Evolutionary conservation across 2,888 invertebrate species (phyloP).

Genomic region (Molanna angustata): DNA sequence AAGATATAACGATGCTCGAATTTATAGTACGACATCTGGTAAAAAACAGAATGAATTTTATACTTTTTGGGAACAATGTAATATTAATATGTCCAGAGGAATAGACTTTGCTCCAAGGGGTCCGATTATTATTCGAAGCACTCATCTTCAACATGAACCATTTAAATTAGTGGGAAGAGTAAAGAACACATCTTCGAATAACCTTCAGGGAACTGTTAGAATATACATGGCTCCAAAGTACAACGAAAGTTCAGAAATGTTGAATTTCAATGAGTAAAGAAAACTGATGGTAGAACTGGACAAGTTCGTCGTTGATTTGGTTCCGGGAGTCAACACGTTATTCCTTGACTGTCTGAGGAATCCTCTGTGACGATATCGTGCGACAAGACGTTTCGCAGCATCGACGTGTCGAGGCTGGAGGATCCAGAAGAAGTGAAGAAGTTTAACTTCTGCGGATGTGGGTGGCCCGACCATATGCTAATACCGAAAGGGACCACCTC

Average conservation of each 20-base stretch:
- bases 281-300: conserved; percentile 40
- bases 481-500: conserved; percentile 39
- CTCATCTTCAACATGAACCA: conserved; percentile 39
- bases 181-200: conserved; percentile 17
- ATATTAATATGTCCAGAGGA: conserved; percentile 40
- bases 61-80: conserved; percentile 39
- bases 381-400: conserved; percentile 74
- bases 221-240: conserved; percentile 40
- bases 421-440: conserved; percentile 52
- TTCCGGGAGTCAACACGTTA: conserved; percentile 63
- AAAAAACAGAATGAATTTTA: conserved; percentile 20
- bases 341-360: conserved; percentile 63
- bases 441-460: conserved; percentile 42
- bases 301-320: conserved; percentile 41
- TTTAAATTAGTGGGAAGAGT: conserved; percentile 33
- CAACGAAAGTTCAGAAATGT: conserved; percentile 34
- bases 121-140: conserved; percentile 33
- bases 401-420: conserved; percentile 58
- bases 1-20: neutral
- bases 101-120: conserved; percentile 38
- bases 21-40: conserved; percentile 2
- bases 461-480: conserved; percentile 43
- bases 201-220: conserved; percentile 35
- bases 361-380: conserved; percentile 82
- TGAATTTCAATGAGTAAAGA: conserved; percentile 37